phyloP scores from a whole-genome alignment of 2,797 vertebrate species.

The Peromyscus attwateri region DNA sequence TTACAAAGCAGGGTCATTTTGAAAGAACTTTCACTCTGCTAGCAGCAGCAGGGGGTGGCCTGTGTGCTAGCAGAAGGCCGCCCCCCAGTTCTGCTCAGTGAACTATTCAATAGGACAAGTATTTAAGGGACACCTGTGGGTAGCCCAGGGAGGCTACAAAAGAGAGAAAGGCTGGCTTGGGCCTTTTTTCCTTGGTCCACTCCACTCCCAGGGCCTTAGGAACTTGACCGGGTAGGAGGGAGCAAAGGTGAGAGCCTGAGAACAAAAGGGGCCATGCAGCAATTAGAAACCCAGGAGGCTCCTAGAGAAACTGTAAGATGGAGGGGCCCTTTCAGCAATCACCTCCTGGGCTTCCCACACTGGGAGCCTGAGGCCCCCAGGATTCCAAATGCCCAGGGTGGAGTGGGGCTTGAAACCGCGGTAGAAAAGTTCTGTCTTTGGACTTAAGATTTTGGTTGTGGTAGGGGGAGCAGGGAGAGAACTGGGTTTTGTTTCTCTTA shows the following conservation, averaged over 20 bases:
- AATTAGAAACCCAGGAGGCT: slow-evolving; percentile 70
- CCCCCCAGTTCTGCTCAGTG: slow-evolving; percentile 62
- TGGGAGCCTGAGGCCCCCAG: neutral
- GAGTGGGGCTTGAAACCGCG: neutral
- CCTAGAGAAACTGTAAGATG: slow-evolving; percentile 33
- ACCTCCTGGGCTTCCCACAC: slow-evolving; percentile 54
- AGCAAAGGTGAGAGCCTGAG: slow-evolving; percentile 68
- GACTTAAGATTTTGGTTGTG: neutral
- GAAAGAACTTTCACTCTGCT: slow-evolving; percentile 46
- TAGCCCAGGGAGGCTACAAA: slow-evolving; percentile 49
- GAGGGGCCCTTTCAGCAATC: neutral
- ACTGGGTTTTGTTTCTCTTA: neutral
- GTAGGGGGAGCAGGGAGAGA: neutral
- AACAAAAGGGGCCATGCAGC: slow-evolving; percentile 64
- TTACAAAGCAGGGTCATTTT: slow-evolving; percentile 70
- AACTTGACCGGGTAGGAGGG: slow-evolving; percentile 53
- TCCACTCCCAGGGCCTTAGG: slow-evolving; percentile 45
- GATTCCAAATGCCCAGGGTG: neutral
- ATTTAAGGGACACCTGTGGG: slow-evolving; percentile 68
- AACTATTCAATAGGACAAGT: slow-evolving; percentile 59
- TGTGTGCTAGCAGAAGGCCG: neutral
- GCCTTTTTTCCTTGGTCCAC: slow-evolving; percentile 17
- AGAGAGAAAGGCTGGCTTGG: slow-evolving; percentile 55
- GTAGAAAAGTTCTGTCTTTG: neutral
- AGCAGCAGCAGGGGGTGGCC: neutral